A percentile compares a stretch with the other conserved stretches of the same genome.
These are phyloP conservation scores for Drosophila macrothrix DNA, from an alignment of 2,888 invertebrate species.

Conservation along the genomic window DNA sequence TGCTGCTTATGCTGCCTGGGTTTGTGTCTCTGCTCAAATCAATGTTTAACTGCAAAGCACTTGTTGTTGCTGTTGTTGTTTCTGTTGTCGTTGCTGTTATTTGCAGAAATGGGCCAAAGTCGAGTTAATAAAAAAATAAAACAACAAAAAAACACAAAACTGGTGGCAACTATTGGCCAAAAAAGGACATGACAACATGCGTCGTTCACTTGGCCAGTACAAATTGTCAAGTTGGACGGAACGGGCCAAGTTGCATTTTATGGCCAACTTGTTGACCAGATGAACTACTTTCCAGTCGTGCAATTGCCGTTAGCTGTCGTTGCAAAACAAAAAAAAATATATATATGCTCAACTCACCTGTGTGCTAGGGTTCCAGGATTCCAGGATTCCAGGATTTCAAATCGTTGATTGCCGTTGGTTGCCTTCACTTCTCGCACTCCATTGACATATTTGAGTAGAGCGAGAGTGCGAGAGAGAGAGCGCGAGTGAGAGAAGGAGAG, in stretches of 20 bases:
- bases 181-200: constrained; percentile 68
- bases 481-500: not conserved
- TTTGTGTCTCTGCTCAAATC: constrained; percentile 51
- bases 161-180: constrained; percentile 49
- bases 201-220: constrained; percentile 44
- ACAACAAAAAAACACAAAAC: constrained; percentile 24
- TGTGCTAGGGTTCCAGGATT: constrained; percentile 12
- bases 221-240: constrained; percentile 57
- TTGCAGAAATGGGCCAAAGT: constrained; percentile 50
- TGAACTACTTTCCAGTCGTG: constrained; percentile 70
- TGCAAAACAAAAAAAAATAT: not conserved
- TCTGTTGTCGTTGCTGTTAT: constrained; percentile 13
- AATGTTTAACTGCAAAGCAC: constrained; percentile 31
- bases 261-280: constrained; percentile 71
- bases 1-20: constrained; percentile 24
- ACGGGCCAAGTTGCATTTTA: constrained; percentile 54
- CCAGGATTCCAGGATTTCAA: constrained; percentile 3
- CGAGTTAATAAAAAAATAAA: constrained; percentile 18
- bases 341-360: constrained; percentile 59
- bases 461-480: not conserved
- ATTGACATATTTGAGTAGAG: constrained; percentile 5
- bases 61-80: constrained; percentile 34
- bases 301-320: constrained; percentile 57
- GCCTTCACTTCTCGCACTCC: constrained; percentile 11
- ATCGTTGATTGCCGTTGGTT: not conserved